A percentile compares a stretch with the other conserved stretches of the same genome.
phyloP scores from a whole-genome alignment of 2,113 vertebrate species.

The Clarias macrocephalus region DNA sequence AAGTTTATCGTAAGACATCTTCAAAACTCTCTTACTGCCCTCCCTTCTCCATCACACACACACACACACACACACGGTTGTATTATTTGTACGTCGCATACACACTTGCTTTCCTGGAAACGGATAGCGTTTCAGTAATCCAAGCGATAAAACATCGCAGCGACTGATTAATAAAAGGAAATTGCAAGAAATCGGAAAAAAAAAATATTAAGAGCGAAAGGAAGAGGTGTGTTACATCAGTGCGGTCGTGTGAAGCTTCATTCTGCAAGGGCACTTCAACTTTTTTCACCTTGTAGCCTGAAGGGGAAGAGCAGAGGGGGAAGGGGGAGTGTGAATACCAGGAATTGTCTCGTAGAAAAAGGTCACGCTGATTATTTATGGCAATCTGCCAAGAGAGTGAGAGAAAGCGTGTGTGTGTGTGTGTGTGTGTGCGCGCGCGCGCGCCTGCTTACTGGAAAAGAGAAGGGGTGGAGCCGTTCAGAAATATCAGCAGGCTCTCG shows the following conservation, averaged over 20 bases:
- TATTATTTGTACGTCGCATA: background rate
- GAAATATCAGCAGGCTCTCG: constrained; percentile 62
- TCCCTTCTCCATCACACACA: fast-evolving
- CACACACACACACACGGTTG: background rate
- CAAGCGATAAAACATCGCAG: background rate
- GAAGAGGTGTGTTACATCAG: constrained; percentile 6
- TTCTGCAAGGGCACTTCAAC: constrained; percentile 59
- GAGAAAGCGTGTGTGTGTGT: constrained; percentile 38
- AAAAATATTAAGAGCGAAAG: background rate
- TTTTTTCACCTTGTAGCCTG: constrained; percentile 67
- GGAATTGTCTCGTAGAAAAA: constrained; percentile 76
- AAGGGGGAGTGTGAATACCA: constrained; percentile 73
- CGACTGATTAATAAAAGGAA: background rate
- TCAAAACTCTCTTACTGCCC: background rate
- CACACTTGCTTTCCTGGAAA: background rate
- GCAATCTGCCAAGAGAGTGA: constrained; percentile 64
- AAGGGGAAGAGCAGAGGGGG: constrained; percentile 63
- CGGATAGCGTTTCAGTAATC: background rate
- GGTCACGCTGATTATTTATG: constrained; percentile 75
- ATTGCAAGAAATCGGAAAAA: background rate
- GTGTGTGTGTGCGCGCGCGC: constrained; percentile 52
- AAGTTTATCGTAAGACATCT: background rate
- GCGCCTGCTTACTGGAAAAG: constrained; percentile 70
- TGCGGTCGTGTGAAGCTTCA: background rate
- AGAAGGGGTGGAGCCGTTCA: constrained; percentile 72